Evolutionary conservation across 2,888 invertebrate species (phyloP), one percentile per base, ranked within the genome.

Genomic region (Macrosiphum euphorbiae): DNA sequence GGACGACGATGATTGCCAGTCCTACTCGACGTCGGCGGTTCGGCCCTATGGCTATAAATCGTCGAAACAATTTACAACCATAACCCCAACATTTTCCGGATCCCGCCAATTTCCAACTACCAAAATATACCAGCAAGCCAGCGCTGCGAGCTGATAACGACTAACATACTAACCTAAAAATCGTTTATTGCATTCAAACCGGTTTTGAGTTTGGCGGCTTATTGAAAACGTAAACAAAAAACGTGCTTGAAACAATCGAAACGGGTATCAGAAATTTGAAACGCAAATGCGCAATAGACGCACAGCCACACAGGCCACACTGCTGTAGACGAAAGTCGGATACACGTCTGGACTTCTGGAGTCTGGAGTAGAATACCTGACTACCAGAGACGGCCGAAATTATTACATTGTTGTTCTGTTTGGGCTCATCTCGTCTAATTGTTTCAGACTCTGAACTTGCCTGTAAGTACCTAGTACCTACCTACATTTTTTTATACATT

Each of bases 141-240:
- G 10, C 67, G 11, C 10, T 8, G 41, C 20, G 35, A 20, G 7
- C 13, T 91, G 91, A 91, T 91, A 91, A 91, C n/a, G 44, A 35
- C 8, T 58, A 91, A 91, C 58, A 58, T 91, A 58, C 28, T 85
- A 91, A 91, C 91, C 91, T 91, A 44, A 26, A 86, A 85, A 55
- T 35, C 35, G 35, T 24, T 78, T 78, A 78, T 35, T 35, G 35
- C 35, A 20, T 20, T 78, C 28, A 52, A 90, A 90, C 78, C 55
- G 35, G 55, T 91, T 85, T 85, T 58, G 55, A 44, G n/a, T 91
- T 91, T 85, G 91, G 85, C 67, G 84, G 52, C 84, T 55, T 44
- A 44, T 55, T 85, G 84, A 55, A 91, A 55, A 55, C 28, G 35
- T n/a, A 44, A 47, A 50, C n/a, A 90, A 78, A 90, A 88, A 88